Conservation (phyloP, 2,797 vertebrate genomes). For the Pelodytes ibericus region DNA sequence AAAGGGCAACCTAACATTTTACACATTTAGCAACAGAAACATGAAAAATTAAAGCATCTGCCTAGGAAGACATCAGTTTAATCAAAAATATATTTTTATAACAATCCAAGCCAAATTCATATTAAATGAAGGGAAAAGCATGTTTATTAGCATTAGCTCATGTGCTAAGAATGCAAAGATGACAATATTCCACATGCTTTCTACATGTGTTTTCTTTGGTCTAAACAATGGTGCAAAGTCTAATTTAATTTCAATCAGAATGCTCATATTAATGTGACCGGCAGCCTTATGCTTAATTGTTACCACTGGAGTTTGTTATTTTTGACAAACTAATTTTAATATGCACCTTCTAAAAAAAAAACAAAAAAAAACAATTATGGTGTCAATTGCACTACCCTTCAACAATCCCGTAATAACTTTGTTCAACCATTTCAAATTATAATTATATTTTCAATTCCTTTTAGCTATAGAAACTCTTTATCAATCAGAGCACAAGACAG, state of each 20-base stretch:
- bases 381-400: conserved; percentile 87
- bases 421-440: conserved; percentile 93
- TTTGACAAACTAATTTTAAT: conserved; percentile 81
- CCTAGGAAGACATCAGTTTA: conserved; percentile 73
- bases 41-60: conserved; percentile 65
- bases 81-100: conserved; percentile 73
- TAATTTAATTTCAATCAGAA: conserved; percentile 76
- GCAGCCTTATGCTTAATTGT: conserved; percentile 77
- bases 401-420: conserved; percentile 91
- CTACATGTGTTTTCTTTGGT: conserved; percentile 72
- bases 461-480: conserved; percentile 93
- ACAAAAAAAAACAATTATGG: conserved; percentile 82
- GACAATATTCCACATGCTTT: conserved; percentile 68
- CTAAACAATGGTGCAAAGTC: conserved; percentile 75
- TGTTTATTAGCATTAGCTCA: conserved; percentile 76
- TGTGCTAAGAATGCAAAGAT: conserved; percentile 70
- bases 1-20: conserved; percentile 63
- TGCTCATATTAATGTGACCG: conserved; percentile 74
- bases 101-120: conserved; percentile 72
- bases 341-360: conserved; percentile 74
- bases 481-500: conserved; percentile 94
- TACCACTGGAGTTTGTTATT: conserved; percentile 71
- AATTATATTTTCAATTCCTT: conserved; percentile 94
- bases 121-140: conserved; percentile 77
- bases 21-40: conserved; percentile 66